Percentiles rank a stretch among this genome's conserved stretches.
Conservation (phyloP, 2,888 invertebrate species). For the Agrotis exclamationis region DNA sequence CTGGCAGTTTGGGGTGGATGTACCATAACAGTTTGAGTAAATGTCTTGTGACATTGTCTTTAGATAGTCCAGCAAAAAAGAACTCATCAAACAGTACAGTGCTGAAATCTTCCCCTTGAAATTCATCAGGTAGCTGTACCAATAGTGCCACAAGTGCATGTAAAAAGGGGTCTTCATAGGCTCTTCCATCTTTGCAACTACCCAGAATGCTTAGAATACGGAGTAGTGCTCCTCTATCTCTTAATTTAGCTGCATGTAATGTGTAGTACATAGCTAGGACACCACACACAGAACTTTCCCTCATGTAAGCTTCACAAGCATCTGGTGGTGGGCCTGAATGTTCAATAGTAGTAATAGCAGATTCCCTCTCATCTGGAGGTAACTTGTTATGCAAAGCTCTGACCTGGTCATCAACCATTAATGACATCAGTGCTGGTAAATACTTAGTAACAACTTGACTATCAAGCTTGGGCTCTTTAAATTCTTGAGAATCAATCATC, state of each 20-base stretch:
- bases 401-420: conserved; percentile 98
- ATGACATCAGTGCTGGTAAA: conserved; percentile 97
- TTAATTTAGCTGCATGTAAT: conserved; percentile 95
- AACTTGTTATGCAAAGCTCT: conserved; percentile 95
- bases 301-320: conserved; percentile 97
- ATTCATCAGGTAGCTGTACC: conserved; percentile 97
- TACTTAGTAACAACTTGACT: conserved; percentile 98
- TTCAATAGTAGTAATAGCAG: conserved; percentile 97
- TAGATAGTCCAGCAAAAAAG: conserved; percentile 96
- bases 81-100: conserved; percentile 99
- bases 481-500: conserved; percentile 98
- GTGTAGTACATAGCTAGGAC: conserved; percentile 99
- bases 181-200: conserved; percentile 97
- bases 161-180: conserved; percentile 98
- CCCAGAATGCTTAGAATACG: conserved; percentile 97
- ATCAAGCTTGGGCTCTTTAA: conserved; percentile 98
- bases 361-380: conserved; percentile 98
- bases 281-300: conserved; percentile 97
- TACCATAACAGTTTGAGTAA: conserved; percentile 97
- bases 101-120: conserved; percentile 98
- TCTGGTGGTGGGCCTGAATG: conserved; percentile 98
- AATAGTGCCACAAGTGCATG: conserved; percentile 97
- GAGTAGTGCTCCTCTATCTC: conserved; percentile 95
- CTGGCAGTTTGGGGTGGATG: conserved; percentile 96
- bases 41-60: conserved; percentile 98